Base-by-base conservation (phyloP, 1,140 invertebrate species). In the Eciton burchellii region DNA sequence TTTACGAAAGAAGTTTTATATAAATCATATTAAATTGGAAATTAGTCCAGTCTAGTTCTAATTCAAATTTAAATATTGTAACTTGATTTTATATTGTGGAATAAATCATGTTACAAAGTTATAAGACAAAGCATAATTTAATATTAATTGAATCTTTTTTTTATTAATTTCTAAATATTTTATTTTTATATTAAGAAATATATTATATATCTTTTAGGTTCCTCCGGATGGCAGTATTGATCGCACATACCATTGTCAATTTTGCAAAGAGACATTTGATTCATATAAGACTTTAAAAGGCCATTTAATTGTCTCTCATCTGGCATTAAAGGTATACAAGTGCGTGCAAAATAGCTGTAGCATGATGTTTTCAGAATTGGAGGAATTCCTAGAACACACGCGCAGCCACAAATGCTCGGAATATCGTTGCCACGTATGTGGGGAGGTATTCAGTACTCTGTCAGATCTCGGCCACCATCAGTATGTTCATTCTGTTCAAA, bases 331-430 rank as follows among this genome's bases (percentile, higher is more conserved):
- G 94, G 96, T 96, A 3, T 96, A 96, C 90, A 95, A 96, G 85
- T 96, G 96, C 89, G 95, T 96, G 43, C 94, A 96, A 87, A 95
- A 94, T 72, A 94, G 93, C 19, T 96, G 96, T 89, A 94, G 94
- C 19, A 89, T 93, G 83, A 95, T 95, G 83, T 97, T 96, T 86
- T 90, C 94, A 49, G 95, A 96, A 26, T 90, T 96, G 16, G 95
- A 96, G 41, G 89, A 94, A n/a, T 96, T 96, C 87, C 90, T 97
- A 35, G 94, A 95, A 62, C 96, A 96, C 84, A 95, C 95, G 0
- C 95, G 95, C 77, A 94, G 95, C 84, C 94, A 94, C 63, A 95
- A 96, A 59, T 89, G 92, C 76, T 94, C 95, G 81, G 94, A 95
- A 29, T 96, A 96, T 86, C 92, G 95, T 4, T 96, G 96, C 88